Conservation (phyloP, 2,113 vertebrate species). For the Mormyrus iriodes region DNA sequence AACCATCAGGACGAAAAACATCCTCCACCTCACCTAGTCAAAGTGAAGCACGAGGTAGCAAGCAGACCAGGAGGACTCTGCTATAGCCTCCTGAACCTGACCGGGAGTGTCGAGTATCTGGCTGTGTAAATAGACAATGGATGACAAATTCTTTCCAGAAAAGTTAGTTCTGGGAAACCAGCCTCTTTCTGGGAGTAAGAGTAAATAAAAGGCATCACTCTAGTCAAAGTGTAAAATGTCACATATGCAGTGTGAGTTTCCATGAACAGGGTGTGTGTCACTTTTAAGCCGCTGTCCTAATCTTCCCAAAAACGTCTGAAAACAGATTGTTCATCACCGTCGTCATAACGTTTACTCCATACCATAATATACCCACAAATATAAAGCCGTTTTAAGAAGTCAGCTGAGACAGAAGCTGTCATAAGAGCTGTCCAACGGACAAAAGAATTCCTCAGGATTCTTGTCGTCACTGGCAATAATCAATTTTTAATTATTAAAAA, state of each 20-base stretch:
- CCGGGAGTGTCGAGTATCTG: not conserved
- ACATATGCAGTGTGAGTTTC: not conserved
- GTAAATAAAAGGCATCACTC: not conserved
- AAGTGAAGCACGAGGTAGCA: not conserved
- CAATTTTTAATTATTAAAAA: not conserved
- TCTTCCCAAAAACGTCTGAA: not conserved
- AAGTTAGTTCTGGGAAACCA: not conserved
- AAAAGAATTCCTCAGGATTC: not conserved
- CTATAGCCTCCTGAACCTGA: not conserved
- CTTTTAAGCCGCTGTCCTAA: not conserved
- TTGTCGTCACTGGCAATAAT: not conserved
- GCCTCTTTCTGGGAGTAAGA: not conserved
- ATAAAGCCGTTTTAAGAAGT: not conserved
- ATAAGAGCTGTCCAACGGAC: not conserved
- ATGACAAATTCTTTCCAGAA: not conserved
- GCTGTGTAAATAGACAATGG: not conserved
- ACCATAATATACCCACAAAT: not conserved
- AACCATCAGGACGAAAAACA: not conserved
- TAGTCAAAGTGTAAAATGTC: slow-evolving; percentile 4
- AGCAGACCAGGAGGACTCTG: not conserved
- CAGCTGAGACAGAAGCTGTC: not conserved
- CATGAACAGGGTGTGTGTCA: not conserved
- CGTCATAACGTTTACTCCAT: not conserved
- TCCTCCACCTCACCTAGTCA: not conserved
- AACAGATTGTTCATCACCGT: not conserved